These are phyloP conservation scores for Cassiopea andromeda DNA, from an alignment of 30 jellyfish, hydroid and myxozoan species.

Conservation along the genomic window DNA sequence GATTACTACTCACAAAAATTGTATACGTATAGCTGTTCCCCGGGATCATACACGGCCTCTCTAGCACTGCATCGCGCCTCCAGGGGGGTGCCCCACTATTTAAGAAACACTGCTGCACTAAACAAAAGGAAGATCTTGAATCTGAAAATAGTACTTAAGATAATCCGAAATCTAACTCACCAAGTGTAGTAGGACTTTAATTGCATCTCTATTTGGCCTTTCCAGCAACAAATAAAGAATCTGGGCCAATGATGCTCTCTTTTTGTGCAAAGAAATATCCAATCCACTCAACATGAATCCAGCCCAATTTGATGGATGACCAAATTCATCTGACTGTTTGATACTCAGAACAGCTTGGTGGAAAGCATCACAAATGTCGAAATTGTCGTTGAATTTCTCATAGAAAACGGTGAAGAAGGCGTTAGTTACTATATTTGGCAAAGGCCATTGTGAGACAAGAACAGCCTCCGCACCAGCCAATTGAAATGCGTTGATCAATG, in stretches of 20 bases:
- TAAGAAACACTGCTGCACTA: too few species aligned
- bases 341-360: slow-evolving; percentile 61
- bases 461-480: slow-evolving; percentile 91
- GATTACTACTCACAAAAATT: too few species aligned
- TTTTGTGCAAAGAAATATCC: slow-evolving; percentile 64
- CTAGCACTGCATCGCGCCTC: too few species aligned
- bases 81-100: too few species aligned
- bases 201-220: slow-evolving; percentile 94
- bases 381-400: slow-evolving; percentile 65
- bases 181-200: slow-evolving; percentile 93
- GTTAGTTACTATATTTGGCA: slow-evolving; percentile 65
- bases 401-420: slow-evolving; percentile 73
- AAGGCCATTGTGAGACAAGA: slow-evolving; percentile 88
- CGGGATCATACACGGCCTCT: too few species aligned
- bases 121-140: not conserved
- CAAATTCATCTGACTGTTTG: slow-evolving; percentile 57
- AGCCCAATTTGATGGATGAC: slow-evolving; percentile 94
- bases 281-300: slow-evolving; percentile 86
- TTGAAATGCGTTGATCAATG: slow-evolving; percentile 75
- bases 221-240: slow-evolving; percentile 81
- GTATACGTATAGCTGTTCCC: too few species aligned
- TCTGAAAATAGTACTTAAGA: not conserved
- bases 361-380: slow-evolving; percentile 68
- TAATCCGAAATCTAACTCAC: slow-evolving; percentile 51
- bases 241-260: slow-evolving; percentile 81